Evolutionary conservation across 2,797 vertebrate species (phyloP).

Genomic region (Ptychobarbus kaznakovi): DNA sequence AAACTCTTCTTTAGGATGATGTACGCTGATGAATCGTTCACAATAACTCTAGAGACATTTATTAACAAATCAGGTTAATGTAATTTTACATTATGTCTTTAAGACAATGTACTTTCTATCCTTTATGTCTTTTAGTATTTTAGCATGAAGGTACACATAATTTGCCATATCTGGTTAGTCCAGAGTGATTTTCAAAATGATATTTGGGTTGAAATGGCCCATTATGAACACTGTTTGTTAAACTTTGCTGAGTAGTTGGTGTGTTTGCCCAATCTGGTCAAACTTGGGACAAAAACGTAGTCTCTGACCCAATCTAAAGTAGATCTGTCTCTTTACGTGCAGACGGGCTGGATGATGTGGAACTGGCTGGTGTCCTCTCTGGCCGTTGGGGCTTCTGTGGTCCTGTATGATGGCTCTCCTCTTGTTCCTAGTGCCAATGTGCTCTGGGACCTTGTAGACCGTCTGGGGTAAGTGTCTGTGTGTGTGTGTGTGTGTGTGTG

Average conservation of each 20-base stretch:
- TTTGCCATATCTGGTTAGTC: background rate
- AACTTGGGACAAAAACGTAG: background rate
- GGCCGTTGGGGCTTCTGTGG: constrained; percentile 89
- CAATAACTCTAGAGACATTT: background rate
- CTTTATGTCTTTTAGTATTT: background rate
- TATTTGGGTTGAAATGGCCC: background rate
- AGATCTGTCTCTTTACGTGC: constrained; percentile 26
- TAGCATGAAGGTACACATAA: background rate
- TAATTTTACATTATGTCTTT: background rate
- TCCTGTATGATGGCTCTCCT: constrained; percentile 94
- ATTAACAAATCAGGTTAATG: background rate
- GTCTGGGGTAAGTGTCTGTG: constrained; percentile 84
- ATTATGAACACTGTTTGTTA: background rate
- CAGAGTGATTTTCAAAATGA: background rate
- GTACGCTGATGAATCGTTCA: background rate
- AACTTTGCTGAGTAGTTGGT: background rate
- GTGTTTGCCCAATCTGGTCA: background rate
- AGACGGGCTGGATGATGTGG: constrained; percentile 99
- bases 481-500: constrained; percentile 48
- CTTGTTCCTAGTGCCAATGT: constrained; percentile 90
- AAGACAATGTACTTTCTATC: background rate
- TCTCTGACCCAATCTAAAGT: background rate
- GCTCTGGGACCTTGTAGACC: constrained; percentile 93
- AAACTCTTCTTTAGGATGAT: background rate
- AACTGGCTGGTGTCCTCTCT: constrained; percentile 93